These are phyloP conservation scores for Pegoplata infirma DNA, from an alignment of 2,888 invertebrate species.

Conservation along the genomic window DNA sequence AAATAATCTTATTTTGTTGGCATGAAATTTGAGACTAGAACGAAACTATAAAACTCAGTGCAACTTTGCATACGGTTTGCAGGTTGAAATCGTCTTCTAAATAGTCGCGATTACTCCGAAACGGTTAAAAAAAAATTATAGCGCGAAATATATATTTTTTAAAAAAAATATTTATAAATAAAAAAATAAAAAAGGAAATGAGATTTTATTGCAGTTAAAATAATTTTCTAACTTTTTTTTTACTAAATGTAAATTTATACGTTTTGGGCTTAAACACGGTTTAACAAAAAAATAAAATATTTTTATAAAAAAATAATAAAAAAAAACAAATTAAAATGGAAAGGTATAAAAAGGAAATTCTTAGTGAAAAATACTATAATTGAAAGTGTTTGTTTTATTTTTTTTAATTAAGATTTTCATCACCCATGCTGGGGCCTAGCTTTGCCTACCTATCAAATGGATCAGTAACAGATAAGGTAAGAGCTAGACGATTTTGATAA, in stretches of 20 bases:
- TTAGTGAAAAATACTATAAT: no score
- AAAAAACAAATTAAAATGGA: slow-evolving; percentile 69
- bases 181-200: no score
- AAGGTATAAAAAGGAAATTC: slow-evolving; percentile 68
- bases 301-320: no score
- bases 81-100: slow-evolving; percentile 69
- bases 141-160: no score
- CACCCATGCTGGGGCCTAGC: slow-evolving; percentile 76
- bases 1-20: no score
- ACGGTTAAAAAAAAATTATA: slow-evolving; percentile 61
- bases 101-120: slow-evolving; percentile 73
- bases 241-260: background rate
- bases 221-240: slow-evolving; percentile 64
- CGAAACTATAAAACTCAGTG: slow-evolving; percentile 70
- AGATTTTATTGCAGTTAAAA: no score
- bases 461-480: slow-evolving; percentile 90
- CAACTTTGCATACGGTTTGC: slow-evolving; percentile 62
- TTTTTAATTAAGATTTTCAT: background rate
- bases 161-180: no score
- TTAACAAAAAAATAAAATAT: slow-evolving; percentile 68
- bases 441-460: slow-evolving; percentile 80
- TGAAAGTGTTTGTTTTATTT: background rate
- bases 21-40: no score
- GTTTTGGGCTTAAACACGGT: no score
- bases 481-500: no score